Evolutionary conservation across 2,888 invertebrate species (phyloP), one percentile per base, ranked within the genome.

Genomic region (Perizoma flavofasciatum): DNA sequence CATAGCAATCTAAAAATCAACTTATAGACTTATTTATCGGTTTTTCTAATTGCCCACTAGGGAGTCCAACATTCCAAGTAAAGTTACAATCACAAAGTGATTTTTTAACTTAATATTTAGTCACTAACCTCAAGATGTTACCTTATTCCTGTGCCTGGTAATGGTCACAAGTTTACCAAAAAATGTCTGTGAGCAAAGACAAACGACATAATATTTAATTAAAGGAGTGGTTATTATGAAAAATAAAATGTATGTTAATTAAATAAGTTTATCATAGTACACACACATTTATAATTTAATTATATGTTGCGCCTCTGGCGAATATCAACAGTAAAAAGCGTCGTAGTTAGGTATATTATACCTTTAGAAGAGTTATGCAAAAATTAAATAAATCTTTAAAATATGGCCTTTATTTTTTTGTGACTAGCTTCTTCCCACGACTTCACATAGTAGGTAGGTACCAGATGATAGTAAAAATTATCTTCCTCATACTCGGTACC

Each of bases 311-410:
- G 61, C 55, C 59, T 55, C 10, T 46, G 67, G 66, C 55, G 47
- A 41, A 55, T 55, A 63, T 58, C 53, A 35, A 60, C 32, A 49
- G 55, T 50, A 34, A 56, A 37, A 57, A 44, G 49, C 60, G 49
- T 67, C 51, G 61, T 67, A 69, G 64, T 61, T 58, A 55, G 65
- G 66, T 68, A 55, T 49, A 59, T 59, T 55, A 59, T 61, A 64
- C 61, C 63, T 62, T 37, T 67, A 66, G 56, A 65, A 62, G 63
- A 65, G 63, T 67, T 69, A 69, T 62, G 63, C 63, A 49, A 67
- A 67, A 58, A 43, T 52, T 50, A 50, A 68, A 67, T 68, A 72
- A 68, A 69, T 61, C 61, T 65, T 47, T 57, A 53, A 67, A 61
- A 48, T 35, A 37, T 39, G 5, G n/a, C 5, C 53, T 52, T 22